Base-by-base conservation (phyloP, 2,113 vertebrate genomes). In the Gallinago undulata region DNA sequence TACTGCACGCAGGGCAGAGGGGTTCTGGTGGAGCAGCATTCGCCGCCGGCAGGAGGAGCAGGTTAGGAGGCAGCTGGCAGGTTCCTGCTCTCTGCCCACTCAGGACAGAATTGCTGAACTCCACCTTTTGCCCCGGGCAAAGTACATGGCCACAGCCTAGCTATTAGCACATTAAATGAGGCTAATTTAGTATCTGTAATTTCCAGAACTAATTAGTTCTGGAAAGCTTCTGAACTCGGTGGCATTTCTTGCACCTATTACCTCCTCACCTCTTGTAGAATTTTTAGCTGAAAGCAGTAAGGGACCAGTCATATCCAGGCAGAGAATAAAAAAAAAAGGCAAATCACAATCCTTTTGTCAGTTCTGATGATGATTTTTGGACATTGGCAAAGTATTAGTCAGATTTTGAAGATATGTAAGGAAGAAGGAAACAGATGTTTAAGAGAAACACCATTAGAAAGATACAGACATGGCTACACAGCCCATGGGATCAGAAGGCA, bases 21-120 rank as follows among this genome's bases (percentile, higher is more conserved):
- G 31, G 2, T 5, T 9, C 1, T 2, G 1, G 50, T 2, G 0
- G 21, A 30, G 55, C 41, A 19, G 68, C 2, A 0, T 4, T 33
- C 1, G 1, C 28, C 41, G 59, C 33, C 2, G 12, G 31, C 41
- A 7, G 27, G 33, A 50, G 60, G 8, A 69, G 84, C 2, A 0
- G 41, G 27, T 18, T 19, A 7, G 7, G 4, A 35, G 53, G 27
- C 37, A 7, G 47, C 4, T 19, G 50, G 73, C 73, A 45, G 59
- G 35, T 23, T 45, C 31, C 80, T 69, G 74, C 48, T 23, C 50
- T 30, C 41, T 56, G 64, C 64, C 47, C 45, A 0, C 72, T 7
- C 41, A 23, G n/a, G 7, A 15, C 55, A 16, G 31, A 27, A 12
- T 9, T 9, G 7, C 51, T 19, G 16, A 63, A 70, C 62, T 53